phyloP scores from a whole-genome alignment of 2,113 vertebrate species.

The Shinisaurus crocodilurus region DNA sequence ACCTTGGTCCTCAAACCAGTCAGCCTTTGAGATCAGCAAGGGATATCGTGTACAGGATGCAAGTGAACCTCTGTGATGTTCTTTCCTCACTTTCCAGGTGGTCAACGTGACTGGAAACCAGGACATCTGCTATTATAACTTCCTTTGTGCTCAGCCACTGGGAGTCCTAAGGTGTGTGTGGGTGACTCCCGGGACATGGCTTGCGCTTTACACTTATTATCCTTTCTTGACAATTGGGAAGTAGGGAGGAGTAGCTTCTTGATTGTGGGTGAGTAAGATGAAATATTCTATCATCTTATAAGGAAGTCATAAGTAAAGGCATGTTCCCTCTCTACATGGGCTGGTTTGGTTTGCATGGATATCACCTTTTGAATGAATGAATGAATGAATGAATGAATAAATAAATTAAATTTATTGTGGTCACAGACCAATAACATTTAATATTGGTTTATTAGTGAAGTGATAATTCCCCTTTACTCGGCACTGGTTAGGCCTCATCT shows the following conservation, averaged over 20 bases:
- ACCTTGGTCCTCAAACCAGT: background rate
- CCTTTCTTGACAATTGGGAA: background rate
- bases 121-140: slow-evolving; percentile 88
- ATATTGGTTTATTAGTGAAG: no score
- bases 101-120: slow-evolving; percentile 85
- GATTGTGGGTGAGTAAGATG: background rate
- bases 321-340: background rate
- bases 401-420: background rate
- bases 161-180: slow-evolving; percentile 81
- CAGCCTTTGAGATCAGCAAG: background rate
- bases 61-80: background rate
- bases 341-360: background rate
- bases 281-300: background rate
- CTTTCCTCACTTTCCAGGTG: slow-evolving; percentile 69
- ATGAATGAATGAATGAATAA: no score
- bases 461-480: no score
- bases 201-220: background rate
- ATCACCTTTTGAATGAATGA: background rate
- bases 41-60: background rate
- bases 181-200: background rate
- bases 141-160: slow-evolving; percentile 82
- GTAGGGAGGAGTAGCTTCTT: background rate
- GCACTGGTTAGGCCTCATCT: no score
- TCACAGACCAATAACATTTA: background rate
- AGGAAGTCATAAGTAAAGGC: background rate